Percentiles rank a stretch among this genome's conserved stretches.
phyloP scores from a whole-genome alignment of 2,113 vertebrate species.

The Meriones unguiculatus region DNA sequence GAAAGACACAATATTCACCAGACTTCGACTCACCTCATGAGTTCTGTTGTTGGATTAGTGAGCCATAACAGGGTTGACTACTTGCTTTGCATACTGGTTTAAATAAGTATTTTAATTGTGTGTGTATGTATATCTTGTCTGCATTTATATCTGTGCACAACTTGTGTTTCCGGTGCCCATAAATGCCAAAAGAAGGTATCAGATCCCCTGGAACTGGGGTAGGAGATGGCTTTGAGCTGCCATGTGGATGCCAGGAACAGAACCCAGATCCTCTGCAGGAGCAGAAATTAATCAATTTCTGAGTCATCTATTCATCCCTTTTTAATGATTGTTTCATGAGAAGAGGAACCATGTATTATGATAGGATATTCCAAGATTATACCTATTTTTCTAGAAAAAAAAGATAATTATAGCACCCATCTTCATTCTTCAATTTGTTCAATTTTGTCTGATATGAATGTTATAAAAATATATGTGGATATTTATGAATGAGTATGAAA shows the following conservation, averaged over 20 bases:
- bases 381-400: not conserved
- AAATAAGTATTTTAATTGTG: not conserved
- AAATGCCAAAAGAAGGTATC: not conserved
- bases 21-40: not conserved
- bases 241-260: not conserved
- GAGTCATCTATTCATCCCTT: not conserved
- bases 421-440: conserved; percentile 39
- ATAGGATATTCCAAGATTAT: not conserved
- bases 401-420: not conserved
- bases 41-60: conserved; percentile 8
- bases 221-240: not conserved
- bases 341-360: not conserved
- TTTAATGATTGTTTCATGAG: conserved; percentile 3
- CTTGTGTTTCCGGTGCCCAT: not conserved
- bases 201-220: not conserved
- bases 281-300: not conserved
- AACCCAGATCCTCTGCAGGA: not conserved
- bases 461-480: conserved; percentile 32
- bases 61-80: not conserved
- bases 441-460: conserved; percentile 15
- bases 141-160: not conserved
- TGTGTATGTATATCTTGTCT: not conserved
- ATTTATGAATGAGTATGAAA: conserved; percentile 26
- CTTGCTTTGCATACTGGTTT: not conserved
- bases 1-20: not conserved